Base-by-base conservation (phyloP, 2,113 vertebrate species). In the Tichodroma muraria region DNA sequence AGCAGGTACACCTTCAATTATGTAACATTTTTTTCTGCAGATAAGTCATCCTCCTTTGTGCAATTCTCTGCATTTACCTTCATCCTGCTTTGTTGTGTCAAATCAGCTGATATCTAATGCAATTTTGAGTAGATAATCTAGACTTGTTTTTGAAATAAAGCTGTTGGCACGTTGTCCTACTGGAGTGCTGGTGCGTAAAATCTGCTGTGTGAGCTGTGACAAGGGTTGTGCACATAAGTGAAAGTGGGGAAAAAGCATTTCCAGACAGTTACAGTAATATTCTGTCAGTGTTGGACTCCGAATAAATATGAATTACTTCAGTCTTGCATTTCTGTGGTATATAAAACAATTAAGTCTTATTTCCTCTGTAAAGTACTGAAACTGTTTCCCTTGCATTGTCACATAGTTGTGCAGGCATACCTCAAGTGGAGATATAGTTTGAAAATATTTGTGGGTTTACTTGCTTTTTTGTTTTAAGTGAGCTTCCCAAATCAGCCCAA, bases 1-100 rank as follows among this genome's bases (percentile, higher is more conserved):
- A 79, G 56, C 31, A 42, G 38, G 16, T 53, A 38, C 38, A 31
- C 70, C 37, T 93, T 90, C 63, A 88, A 73, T 83, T 91, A 93
- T 78, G 60, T 25, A 89, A 21, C 11, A 2, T 4, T 66, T 70
- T 79, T 87, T 85, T 69, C 70, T 22, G 8, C 28, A 37, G 38
- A n/a, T 93, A 54, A 57, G 42, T 57, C 16, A 14, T 88, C 35
- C 19, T 80, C 13, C 71, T 85, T 61, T 8, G 3, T 80, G 12
- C 47, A 65, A 1, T 90, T 89, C 37, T 50, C 8, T 90, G 47
- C 30, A 7, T 77, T 93, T 90, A 17, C 19, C 15, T 63, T 78
- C 47, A 71, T 92, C 27, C 30, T 78, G 23, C 18, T 78, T 80
- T 78, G 40, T 77, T 5, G 1, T 0, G 1, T 84, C n/a, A 57